Evolutionary conservation across 2,888 invertebrate species (phyloP), one percentile per base, ranked within the genome.

Genomic region (Autographa pulchrina): DNA sequence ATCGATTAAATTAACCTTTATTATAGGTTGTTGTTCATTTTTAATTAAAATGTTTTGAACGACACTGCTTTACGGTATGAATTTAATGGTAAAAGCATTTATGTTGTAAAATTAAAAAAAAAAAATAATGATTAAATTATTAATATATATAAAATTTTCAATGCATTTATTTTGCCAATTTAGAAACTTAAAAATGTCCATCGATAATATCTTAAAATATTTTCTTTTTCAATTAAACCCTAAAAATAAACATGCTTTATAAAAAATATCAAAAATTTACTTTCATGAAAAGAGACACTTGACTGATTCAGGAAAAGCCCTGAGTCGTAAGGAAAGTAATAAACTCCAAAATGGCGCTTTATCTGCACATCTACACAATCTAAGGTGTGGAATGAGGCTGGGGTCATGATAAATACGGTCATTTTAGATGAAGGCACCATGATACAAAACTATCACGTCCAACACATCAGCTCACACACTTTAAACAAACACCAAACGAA

Each of bases 401-500:
- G 54, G 54, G 54, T 25, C 25, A 56, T 56, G 54, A 56, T 56
- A 56, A 20, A 56, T 56, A 56, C 54, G 54, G 13, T 25, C 54
- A 25, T 56, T 56, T 56, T 25, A 56, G 20, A 56, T 56, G 25
- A 56, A 56, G 25, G 25, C 14, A 56, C 54, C 20, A 56, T 56
- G 25, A 56, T 20, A 20, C 25, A 65, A 59, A 60, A 61, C 48
- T 35, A 61, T 52, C 61, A 66, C 60, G 66, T 66, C 20, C 52
- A 11, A 54, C 7, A 35, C 60, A 61, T 61, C 52, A 59, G 31
- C 14, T 8, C 25, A 25, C 25, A 25, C 25, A 25, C 25, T 76
- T 69, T 65, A 69, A 78, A 72, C 56, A 72, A 78, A 80, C 64
- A 65, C 52, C 54, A 56, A 35, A 31, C 56, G 67, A 63, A 66